Base-by-base conservation (phyloP, 1,140 invertebrate genomes). In the Archivesica marissinica region DNA sequence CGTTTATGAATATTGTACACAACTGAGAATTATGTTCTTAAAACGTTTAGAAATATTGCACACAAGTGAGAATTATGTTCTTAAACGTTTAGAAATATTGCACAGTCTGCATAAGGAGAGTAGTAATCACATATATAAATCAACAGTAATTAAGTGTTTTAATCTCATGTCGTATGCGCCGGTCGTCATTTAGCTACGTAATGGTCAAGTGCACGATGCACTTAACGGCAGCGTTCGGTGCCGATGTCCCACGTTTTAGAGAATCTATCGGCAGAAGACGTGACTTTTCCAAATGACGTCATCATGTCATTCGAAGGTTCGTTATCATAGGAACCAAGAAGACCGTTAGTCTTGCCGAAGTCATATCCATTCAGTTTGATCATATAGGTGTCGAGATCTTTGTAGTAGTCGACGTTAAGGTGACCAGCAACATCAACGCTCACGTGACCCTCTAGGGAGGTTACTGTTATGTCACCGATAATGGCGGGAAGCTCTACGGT, bases 241-340 rank as follows among this genome's bases (percentile, higher is more conserved):
- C 88, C 80, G 35, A 88, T 68, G 39, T 88, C 87, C 88, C 88
- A 89, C 0, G 88, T 86, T 56, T 83, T 86, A 39, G 82, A 82
- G 64, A 90, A 87, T 23, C 85, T 68, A 87, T 88, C 77, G 76
- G 95, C 75, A 88, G 95, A 86, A 64, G 93, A 86, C 70, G 80
- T 88, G 11, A 82, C 44, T 94, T 0, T 80, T 30, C 89, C 89
- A 33, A 86, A 86, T 11, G 97, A 96, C 38, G 95, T 95, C 7
- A 95, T 95, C 4, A 96, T 96, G 92, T 98, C 98, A 91, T 98
- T 97, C 90, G 95, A 96, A 2, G 96, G 95, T 91, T 99, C 98
- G 88, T 97, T 96, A 95, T 98, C 97, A 47, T 96, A 97, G 85
- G 97, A 97, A 86, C 97, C 98, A 7, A 98, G 94, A 30, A 99